A percentile compares a stretch with the other conserved stretches of the same genome.
These are phyloP conservation scores for Acanthacorydalis orientalis DNA, from an alignment of 2,888 invertebrate species.

Conservation along the genomic window DNA sequence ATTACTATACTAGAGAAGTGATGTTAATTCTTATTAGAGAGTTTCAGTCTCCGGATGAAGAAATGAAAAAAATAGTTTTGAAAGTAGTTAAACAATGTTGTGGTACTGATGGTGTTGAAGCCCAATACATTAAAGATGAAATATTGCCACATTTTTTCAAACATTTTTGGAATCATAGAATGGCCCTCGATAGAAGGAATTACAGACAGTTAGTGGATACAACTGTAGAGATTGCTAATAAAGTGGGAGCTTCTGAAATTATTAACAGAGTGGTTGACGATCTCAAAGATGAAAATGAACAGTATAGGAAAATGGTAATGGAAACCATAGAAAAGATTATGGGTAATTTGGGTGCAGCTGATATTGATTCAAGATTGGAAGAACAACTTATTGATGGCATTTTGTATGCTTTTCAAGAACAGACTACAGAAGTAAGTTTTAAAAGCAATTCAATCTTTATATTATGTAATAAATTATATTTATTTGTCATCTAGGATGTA, in stretches of 20 bases:
- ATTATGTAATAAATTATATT: not conserved
- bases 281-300: constrained; percentile 98
- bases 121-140: constrained; percentile 98
- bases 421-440: constrained; percentile 76
- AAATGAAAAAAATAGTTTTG: constrained; percentile 99
- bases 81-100: constrained; percentile 99
- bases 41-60: constrained; percentile 99
- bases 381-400: constrained; percentile 99
- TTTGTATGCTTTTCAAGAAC: constrained; percentile 98
- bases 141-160: constrained; percentile 97
- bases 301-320: constrained; percentile 99
- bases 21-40: constrained; percentile 97
- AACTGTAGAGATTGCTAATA: constrained; percentile 99
- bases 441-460: not conserved
- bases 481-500: constrained; percentile 58
- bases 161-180: constrained; percentile 99
- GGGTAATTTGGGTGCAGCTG: constrained; percentile 92
- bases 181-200: constrained; percentile 96
- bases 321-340: constrained; percentile 99
- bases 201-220: constrained; percentile 97
- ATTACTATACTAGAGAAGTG: constrained; percentile 98
- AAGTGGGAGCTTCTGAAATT: constrained; percentile 99
- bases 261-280: constrained; percentile 98
- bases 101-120: constrained; percentile 98
- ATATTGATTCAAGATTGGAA: constrained; percentile 93